These are phyloP conservation scores for Heliornis fulica DNA, from an alignment of 2,113 vertebrate genomes.

Conservation along the genomic window DNA sequence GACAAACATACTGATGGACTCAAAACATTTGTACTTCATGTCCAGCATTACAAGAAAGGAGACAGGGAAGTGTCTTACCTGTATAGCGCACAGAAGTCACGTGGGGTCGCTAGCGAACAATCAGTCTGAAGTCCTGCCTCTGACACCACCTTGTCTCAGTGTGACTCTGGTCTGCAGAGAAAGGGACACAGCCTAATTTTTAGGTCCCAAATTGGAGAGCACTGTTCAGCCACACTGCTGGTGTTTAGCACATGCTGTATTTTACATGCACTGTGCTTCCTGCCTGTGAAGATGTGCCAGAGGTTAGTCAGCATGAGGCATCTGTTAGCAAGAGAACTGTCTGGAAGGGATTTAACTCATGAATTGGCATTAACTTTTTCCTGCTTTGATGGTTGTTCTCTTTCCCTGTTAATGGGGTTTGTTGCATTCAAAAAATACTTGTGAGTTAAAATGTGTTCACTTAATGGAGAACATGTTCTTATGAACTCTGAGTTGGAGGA, in stretches of 20 bases:
- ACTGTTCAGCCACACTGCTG: neutral
- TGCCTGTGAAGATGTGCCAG: neutral
- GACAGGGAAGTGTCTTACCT: neutral
- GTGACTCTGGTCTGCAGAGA: neutral
- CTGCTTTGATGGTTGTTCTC: neutral
- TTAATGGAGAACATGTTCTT: neutral
- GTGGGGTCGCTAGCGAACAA: fast-evolving
- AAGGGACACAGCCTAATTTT: neutral
- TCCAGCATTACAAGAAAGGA: neutral
- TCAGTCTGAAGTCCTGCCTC: neutral
- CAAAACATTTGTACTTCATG: neutral
- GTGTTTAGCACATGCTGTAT: neutral
- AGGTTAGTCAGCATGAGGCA: neutral
- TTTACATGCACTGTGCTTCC: neutral
- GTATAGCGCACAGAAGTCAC: neutral
- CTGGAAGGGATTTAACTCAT: neutral
- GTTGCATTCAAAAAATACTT: neutral
- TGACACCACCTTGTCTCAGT: neutral
- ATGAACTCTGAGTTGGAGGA: neutral
- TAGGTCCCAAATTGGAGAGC: neutral
- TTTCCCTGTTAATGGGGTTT: neutral
- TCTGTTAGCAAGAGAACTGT: neutral
- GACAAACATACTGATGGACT: neutral
- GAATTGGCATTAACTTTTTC: neutral
- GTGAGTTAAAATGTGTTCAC: neutral